These are phyloP conservation scores for Bellardia bayeri DNA, from an alignment of 2,888 invertebrate species.

Conservation along the genomic window DNA sequence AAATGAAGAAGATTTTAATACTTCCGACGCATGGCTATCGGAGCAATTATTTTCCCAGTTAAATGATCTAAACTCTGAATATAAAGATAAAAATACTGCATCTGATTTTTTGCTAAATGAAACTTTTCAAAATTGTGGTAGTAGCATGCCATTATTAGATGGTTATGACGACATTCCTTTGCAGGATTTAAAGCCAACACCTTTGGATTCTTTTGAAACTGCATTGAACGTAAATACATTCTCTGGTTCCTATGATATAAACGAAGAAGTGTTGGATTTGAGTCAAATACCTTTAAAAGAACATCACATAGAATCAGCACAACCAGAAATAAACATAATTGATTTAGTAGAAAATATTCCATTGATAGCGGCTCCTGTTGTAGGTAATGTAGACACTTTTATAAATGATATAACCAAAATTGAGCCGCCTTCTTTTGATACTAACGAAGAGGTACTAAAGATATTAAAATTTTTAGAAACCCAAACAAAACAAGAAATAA, in stretches of 20 bases:
- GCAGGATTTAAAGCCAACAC: slow-evolving; percentile 63
- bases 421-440: slow-evolving; percentile 74
- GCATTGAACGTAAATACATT: slow-evolving; percentile 56
- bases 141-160: slow-evolving; percentile 51
- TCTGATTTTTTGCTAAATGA: slow-evolving; percentile 56
- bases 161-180: slow-evolving; percentile 56
- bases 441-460: slow-evolving; percentile 78
- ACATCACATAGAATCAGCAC: slow-evolving; percentile 70
- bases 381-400: slow-evolving; percentile 66
- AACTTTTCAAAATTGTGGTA: slow-evolving; percentile 46
- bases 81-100: slow-evolving; percentile 62
- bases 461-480: slow-evolving; percentile 78
- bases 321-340: slow-evolving; percentile 51
- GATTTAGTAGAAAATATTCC: slow-evolving; percentile 33
- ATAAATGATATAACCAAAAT: slow-evolving; percentile 55
- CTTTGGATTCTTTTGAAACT: slow-evolving; percentile 67
- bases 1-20: slow-evolving; percentile 75
- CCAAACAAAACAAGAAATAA: slow-evolving; percentile 48
- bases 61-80: slow-evolving; percentile 77
- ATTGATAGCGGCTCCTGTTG: not conserved
- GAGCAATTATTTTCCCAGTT: slow-evolving; percentile 78
- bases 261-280: slow-evolving; percentile 75
- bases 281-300: slow-evolving; percentile 52
- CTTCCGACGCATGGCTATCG: slow-evolving; percentile 77
- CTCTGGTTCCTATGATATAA: slow-evolving; percentile 59